phyloP scores from a whole-genome alignment of 2,888 invertebrate genomes.

The Euplagia quadripunctaria region DNA sequence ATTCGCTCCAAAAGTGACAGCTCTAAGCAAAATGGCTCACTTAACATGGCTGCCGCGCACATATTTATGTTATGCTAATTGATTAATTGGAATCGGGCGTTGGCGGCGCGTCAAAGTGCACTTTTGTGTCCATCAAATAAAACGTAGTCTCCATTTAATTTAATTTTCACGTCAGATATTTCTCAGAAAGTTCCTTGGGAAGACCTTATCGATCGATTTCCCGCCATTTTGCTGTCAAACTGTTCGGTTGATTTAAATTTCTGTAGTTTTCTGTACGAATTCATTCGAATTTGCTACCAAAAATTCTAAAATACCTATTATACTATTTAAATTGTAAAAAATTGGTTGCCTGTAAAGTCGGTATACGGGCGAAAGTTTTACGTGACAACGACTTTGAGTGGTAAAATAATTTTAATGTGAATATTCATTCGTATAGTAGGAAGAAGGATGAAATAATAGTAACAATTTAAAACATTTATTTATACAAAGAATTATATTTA shows the following conservation, averaged over 20 bases:
- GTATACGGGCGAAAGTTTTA: no score
- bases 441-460: no score
- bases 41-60: constrained; percentile 53
- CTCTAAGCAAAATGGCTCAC: constrained; percentile 43
- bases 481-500: no score
- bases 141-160: constrained; percentile 43
- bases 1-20: constrained; percentile 34
- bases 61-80: constrained; percentile 60
- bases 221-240: constrained; percentile 49
- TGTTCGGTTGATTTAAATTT: constrained; percentile 16
- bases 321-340: no score
- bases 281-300: background rate
- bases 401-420: no score
- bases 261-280: constrained; percentile 5
- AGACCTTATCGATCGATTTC: constrained; percentile 46
- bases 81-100: constrained; percentile 60
- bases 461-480: no score
- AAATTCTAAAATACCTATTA: no score
- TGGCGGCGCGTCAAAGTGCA: constrained; percentile 59
- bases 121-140: constrained; percentile 50
- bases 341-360: no score
- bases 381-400: no score
- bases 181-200: constrained; percentile 51
- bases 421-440: no score
- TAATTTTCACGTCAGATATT: constrained; percentile 47